Base-by-base conservation (phyloP, 2,888 invertebrate genomes). In the Phortica magna region DNA sequence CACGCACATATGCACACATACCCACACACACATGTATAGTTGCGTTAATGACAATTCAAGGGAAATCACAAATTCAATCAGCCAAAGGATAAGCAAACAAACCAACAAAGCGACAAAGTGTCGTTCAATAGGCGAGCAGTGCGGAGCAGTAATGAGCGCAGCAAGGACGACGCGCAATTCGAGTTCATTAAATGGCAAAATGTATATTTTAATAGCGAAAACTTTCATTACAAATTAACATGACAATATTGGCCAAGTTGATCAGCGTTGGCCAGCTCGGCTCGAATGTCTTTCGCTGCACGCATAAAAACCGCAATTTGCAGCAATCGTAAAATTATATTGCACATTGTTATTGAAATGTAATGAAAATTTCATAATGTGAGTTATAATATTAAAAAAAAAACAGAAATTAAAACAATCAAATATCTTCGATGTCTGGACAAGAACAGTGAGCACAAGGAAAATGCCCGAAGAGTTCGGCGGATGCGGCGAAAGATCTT, bases 211-310 rank as follows among this genome's bases (percentile, higher is more conserved):
- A 39, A 14, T 10, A 41, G 14, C 70, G 59, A 75, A 7, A 12
- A 68, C 75, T 76, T 73, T 76, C 59, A 78, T 78, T 82, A 82
- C 88, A 86, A 89, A 90, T 89, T 90, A 89, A 88, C 89, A 90
- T 89, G 88, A 90, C 90, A 90, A 90, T 90, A 88, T 85, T 89
- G 85, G 82, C 88, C 59, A 59, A 59, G 64, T 41, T 57, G 59
- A 80, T 48, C 48, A 48, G 48, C 48, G 1, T 48, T 48, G 48
- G 4, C 14, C 48, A 48, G 48, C 4, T 48, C 7, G 48, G 48
- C 48, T 48, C 14, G 7, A 48, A 48, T 48, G 48, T 14, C 10
- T 14, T 48, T 48, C 48, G 1, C 31, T 31, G 31, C 31, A 31
- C 31, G 31, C 31, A 31, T 31, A 31, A 31, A 4, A 2, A 31